phyloP scores from a whole-genome alignment of 1,140 invertebrate genomes.

The Leguminivora glycinivorella region DNA sequence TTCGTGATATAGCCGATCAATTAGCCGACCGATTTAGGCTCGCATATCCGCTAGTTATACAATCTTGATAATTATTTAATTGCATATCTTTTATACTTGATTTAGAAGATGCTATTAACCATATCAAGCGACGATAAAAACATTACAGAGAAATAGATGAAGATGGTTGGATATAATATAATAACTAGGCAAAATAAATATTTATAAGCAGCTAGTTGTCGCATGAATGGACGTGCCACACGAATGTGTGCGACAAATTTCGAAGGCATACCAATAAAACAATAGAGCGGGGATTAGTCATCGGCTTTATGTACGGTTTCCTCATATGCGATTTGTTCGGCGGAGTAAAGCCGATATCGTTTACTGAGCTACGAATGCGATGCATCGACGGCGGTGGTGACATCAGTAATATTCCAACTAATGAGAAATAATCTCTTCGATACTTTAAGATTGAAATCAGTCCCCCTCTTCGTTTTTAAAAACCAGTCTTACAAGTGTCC shows the following conservation, averaged over 20 bases:
- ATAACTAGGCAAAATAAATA: background rate
- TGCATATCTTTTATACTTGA: background rate
- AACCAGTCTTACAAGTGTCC: no score
- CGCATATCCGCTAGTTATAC: background rate
- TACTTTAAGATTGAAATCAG: no score
- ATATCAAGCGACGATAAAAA: background rate
- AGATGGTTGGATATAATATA: background rate
- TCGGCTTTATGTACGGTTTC: constrained; percentile 2
- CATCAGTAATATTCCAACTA: background rate
- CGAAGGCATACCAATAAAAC: constrained; percentile 3
- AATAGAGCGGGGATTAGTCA: constrained; percentile 1
- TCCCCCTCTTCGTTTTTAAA: no score
- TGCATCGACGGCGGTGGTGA: background rate
- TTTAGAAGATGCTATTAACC: background rate
- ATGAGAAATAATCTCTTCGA: no score
- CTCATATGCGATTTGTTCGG: background rate
- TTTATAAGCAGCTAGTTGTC: background rate
- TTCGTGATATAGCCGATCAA: constrained; percentile 1
- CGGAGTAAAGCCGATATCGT: background rate
- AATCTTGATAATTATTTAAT: background rate
- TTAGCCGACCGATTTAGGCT: no score
- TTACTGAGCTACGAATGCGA: background rate
- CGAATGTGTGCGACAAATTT: constrained; percentile 1
- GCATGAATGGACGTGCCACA: background rate
- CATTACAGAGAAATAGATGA: background rate